Evolutionary conservation across 2,797 vertebrate genomes (phyloP), one percentile per base, ranked within the genome.

Genomic region (Chaetophractus vellerosus): DNA sequence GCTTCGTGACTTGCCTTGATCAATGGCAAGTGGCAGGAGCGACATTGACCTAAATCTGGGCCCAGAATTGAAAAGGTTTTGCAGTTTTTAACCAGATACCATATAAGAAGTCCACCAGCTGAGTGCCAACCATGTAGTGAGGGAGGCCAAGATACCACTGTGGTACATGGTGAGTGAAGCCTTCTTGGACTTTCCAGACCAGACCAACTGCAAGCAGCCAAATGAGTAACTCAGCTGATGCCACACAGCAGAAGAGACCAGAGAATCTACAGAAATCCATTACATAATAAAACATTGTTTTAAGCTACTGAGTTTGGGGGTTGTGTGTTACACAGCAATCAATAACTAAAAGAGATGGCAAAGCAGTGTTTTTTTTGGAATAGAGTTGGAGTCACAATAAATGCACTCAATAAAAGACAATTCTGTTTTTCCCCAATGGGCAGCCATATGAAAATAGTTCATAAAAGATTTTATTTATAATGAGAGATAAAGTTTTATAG

Each of bases 161-260:
- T 11, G 4, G 2, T 14, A 19, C 0, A 0, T 14, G 9, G 6
- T n/a, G 2, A 1, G 10, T 2, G 38, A 52, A 33, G 23, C 1
- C 21, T 76, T 80, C 11, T 57, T 80, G 15, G 9, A 28, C 24
- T 19, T 61, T 79, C 38, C n/a, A 64, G n/a, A 74, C 6, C 11
- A 82, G 50, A 63, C 10, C 12, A 57, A 41, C 33, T 66, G 33
- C 41, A 38, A n/a, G 9, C n/a, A 59, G 23, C 31, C n/a, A 71
- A 45, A 26, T 50, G 6, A 24, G 6, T n/a, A 38, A 33, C 5
- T 57, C 16, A 16, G 21, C 26, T 21, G 6, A 68, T 31, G 14
- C 5, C 18, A 72, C 9, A 2, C 18, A 55, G 31, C 26, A 63
- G 59, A 28, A 26, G 36, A 94, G 26, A 38, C 19, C 26, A 28